Evolutionary conservation across 2,113 vertebrate genomes (phyloP), one percentile per base, ranked within the genome.

Genomic region (Equus quagga): DNA sequence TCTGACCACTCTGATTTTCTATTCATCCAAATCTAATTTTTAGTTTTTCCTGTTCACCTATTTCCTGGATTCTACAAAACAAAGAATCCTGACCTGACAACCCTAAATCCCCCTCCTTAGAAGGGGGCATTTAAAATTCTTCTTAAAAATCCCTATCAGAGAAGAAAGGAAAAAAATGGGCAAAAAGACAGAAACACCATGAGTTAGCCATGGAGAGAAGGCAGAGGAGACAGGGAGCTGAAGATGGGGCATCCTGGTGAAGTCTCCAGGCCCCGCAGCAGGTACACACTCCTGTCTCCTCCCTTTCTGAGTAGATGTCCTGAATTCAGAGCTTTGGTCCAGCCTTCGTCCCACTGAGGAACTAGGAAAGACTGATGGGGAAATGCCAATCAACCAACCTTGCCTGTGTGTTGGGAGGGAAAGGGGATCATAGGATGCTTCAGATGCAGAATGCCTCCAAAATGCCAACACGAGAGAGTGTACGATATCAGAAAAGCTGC

Each of bases 401-500:
- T 6, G 18, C 19, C 17, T 21, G 90, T 56, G 56, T 6, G 26
- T 31, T 49, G n/a, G 41, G 41, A 33, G 24, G 54, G 14, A 41
- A 72, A 44, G 19, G 1, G 0, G 36, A n/a, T 26, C 8, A 4
- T 19, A 44, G 46, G 54, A 73, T 9, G 24, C 21, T n/a, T 86
- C 75, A 31, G 49, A 69, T 51, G 11, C 54, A 62, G 26, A 67
- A 28, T 10, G 1, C 33, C 73, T 60, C 28, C 31, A 11, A 41
- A 36, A 65, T 13, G 54, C 58, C 60, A 70, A 26, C 44, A 6
- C 23, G 2, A 60, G 67, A 8, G n/a, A 78, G 44, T 1, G 2
- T 15, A 1, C 24, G n/a, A 6, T 21, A 51, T 87, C 97, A 87
- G 96, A 87, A 97, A 96, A 33, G 54, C 54, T 8, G 0, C 94